Percentiles rank a stretch among this genome's conserved stretches.
phyloP scores from a whole-genome alignment of 2,797 vertebrate species.

The Sebastiscus albofasciatus region DNA sequence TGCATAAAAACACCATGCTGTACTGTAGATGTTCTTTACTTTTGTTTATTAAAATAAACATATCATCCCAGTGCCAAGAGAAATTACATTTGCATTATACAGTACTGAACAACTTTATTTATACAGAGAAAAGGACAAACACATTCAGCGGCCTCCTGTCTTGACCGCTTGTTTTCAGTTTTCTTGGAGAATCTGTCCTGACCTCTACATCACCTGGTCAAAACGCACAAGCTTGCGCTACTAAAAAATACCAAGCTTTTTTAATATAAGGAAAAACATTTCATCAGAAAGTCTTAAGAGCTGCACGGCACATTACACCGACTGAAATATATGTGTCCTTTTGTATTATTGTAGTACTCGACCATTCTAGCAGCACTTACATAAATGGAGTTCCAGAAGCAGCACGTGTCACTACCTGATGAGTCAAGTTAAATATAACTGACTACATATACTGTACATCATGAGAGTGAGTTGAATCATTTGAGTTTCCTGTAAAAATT shows the following conservation, averaged over 20 bases:
- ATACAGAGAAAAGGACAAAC: neutral
- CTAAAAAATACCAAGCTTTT: neutral
- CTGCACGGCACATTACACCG: neutral
- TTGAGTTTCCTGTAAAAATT: neutral
- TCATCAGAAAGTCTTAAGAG: neutral
- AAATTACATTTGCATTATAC: neutral
- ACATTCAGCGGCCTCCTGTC: neutral
- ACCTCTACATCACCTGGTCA: neutral
- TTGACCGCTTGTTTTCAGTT: neutral
- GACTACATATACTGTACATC: neutral
- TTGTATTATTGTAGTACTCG: neutral
- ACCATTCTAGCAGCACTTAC: neutral
- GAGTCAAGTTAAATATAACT: neutral
- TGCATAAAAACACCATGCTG: neutral
- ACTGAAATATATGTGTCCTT: neutral
- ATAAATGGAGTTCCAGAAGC: neutral
- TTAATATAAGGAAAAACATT: neutral
- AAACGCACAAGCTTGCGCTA: neutral
- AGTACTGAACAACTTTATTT: neutral
- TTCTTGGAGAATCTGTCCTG: neutral
- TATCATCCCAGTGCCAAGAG: neutral
- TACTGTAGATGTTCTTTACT: neutral
- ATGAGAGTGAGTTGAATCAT: neutral
- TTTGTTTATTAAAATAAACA: conserved; percentile 54
- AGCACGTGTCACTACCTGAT: neutral